Percentiles rank a stretch among this genome's conserved stretches.
These are phyloP conservation scores for Campopleginae sp. DNA, from an alignment of 2,888 invertebrate genomes.

Conservation along the genomic window DNA sequence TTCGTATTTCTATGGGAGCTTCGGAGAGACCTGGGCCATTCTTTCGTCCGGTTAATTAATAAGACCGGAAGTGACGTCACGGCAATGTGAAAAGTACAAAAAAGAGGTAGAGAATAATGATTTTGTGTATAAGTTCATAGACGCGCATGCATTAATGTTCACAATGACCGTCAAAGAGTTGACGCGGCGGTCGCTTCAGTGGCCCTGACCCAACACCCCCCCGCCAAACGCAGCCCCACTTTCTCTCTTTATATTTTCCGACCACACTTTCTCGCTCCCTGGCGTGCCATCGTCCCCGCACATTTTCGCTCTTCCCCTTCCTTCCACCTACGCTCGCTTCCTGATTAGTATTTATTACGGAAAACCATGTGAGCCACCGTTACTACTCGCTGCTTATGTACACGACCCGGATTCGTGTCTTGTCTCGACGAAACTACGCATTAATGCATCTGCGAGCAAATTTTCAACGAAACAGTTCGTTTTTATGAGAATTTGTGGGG, in stretches of 20 bases:
- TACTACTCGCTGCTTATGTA: background rate
- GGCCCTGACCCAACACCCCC: constrained; percentile 55
- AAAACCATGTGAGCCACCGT: constrained; percentile 34
- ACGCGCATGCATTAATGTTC: constrained; percentile 34
- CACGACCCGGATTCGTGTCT: constrained; percentile 2
- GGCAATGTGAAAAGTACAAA: constrained; percentile 43
- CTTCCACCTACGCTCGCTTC: constrained; percentile 24
- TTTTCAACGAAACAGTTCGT: background rate
- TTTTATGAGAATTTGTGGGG: background rate
- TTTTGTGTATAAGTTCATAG: background rate
- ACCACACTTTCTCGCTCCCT: constrained; percentile 16
- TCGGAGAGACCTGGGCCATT: constrained; percentile 42
- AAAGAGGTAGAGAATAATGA: background rate
- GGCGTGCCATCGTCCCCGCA: background rate
- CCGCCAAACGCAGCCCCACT: constrained; percentile 68
- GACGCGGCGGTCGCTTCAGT: constrained; percentile 44
- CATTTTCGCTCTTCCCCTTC: background rate
- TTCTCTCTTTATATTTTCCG: background rate
- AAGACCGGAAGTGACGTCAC: constrained; percentile 77
- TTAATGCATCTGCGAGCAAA: background rate
- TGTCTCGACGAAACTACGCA: background rate
- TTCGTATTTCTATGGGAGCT: background rate
- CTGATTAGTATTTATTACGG: constrained; percentile 71
- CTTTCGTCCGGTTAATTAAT: constrained; percentile 74
- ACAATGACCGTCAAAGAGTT: constrained; percentile 59